Percentiles rank a stretch among this genome's conserved stretches.
These are phyloP conservation scores for Clinocottus analis DNA, from an alignment of 2,113 vertebrate species.

Conservation along the genomic window DNA sequence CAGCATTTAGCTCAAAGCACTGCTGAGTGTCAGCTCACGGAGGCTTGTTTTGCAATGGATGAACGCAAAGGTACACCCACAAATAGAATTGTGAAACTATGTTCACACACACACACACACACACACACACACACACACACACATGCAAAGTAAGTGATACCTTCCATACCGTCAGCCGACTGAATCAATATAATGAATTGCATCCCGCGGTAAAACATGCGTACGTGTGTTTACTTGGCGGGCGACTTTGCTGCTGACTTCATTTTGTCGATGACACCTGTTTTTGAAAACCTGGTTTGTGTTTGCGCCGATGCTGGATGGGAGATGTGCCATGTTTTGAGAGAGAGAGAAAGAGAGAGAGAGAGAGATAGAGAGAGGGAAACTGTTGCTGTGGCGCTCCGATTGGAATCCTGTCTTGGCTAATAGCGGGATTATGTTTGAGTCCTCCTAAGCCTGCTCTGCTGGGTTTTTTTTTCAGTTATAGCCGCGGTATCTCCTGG, in stretches of 20 bases:
- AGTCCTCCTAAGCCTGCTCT: constrained; percentile 39
- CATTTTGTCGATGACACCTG: constrained; percentile 5
- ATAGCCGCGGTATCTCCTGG: constrained; percentile 31
- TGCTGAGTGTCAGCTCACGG: too few species aligned
- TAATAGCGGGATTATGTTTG: constrained; percentile 64
- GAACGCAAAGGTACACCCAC: not conserved
- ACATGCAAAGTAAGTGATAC: not conserved
- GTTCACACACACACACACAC: too few species aligned
- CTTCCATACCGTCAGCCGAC: not conserved
- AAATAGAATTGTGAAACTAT: not conserved
- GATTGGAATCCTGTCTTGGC: constrained; percentile 61
- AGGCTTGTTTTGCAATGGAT: not conserved
- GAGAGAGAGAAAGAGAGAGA: not conserved
- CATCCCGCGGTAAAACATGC: too few species aligned
- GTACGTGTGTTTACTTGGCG: too few species aligned
- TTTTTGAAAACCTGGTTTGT: not conserved
- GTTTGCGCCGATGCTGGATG: constrained; percentile 1
- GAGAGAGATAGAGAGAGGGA: constrained; percentile 14
- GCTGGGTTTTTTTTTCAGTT: constrained; percentile 50
- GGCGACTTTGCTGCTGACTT: not conserved
- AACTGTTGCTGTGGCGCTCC: constrained; percentile 29
- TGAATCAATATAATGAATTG: not conserved
- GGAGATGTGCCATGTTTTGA: not conserved
- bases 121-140: too few species aligned
- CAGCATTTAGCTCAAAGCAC: not conserved